Evolutionary conservation across 64 coral and sea anemone species (phyloP).

Genomic region (Pocillopora verrucosa): DNA sequence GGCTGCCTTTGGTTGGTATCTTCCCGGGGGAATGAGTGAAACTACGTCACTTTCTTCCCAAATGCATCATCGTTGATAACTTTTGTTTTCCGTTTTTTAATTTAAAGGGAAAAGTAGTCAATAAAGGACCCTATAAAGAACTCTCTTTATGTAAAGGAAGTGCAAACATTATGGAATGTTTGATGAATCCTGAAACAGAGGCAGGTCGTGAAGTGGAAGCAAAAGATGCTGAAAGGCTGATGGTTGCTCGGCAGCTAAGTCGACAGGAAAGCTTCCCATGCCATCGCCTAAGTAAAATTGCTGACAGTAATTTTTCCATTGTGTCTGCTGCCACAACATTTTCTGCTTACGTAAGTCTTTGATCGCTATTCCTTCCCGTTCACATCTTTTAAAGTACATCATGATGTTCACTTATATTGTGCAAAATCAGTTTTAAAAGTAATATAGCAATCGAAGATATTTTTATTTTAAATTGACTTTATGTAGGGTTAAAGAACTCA

Average conservation of each 20-base stretch:
- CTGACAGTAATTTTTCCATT: neutral
- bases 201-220: neutral
- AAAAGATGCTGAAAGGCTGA: conserved; percentile 21
- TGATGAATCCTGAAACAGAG: neutral
- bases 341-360: conserved; percentile 7
- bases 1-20: too few species aligned
- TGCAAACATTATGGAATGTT: conserved; percentile 4
- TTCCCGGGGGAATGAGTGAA: too few species aligned
- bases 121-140: neutral
- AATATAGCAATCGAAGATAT: too few species aligned
- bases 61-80: neutral
- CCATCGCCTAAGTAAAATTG: conserved; percentile 6
- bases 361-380: neutral
- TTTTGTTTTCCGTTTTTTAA: neutral
- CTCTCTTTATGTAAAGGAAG: conserved; percentile 1
- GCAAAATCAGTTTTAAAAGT: too few species aligned
- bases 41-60: neutral
- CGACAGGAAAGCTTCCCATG: neutral
- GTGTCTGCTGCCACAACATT: conserved; percentile 12
- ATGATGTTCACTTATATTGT: too few species aligned
- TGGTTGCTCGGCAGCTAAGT: conserved; percentile 12
- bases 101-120: conserved; percentile 3
- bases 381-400: too few species aligned
- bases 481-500: too few species aligned
- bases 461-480: too few species aligned